Evolutionary conservation across 2,797 vertebrate species (phyloP).

Genomic region (Naso thynnoides): DNA sequence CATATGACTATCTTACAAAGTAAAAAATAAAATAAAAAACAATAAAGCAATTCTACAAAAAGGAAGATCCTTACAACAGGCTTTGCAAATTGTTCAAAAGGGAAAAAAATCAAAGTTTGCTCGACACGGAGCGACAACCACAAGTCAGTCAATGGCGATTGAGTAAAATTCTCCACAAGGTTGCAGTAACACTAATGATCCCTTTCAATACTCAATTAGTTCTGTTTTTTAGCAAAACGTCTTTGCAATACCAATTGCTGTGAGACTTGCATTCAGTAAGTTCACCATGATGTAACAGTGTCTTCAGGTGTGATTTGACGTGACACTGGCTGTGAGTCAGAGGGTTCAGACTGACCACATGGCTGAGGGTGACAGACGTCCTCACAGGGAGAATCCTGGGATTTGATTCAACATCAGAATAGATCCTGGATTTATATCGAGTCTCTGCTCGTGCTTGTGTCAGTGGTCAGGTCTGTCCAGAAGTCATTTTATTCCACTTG

Average conservation of each 20-base stretch:
- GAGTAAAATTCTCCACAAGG: constrained; percentile 66
- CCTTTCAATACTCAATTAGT: constrained; percentile 72
- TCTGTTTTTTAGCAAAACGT: constrained; percentile 64
- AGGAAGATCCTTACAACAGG: constrained; percentile 80
- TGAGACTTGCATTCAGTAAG: constrained; percentile 53
- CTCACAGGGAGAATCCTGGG: constrained; percentile 34
- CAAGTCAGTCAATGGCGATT: constrained; percentile 74
- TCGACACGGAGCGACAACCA: constrained; percentile 70
- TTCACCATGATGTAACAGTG: constrained; percentile 44
- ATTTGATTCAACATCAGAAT: constrained; percentile 29
- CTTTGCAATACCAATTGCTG: constrained; percentile 59
- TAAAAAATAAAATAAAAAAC: constrained; percentile 70
- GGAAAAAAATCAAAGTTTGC: constrained; percentile 56
- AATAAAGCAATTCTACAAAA: constrained; percentile 78
- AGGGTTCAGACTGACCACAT: constrained; percentile 15
- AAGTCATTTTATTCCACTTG: constrained; percentile 68
- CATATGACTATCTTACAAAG: constrained; percentile 80
- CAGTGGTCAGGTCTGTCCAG: constrained; percentile 44
- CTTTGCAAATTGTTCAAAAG: constrained; percentile 79
- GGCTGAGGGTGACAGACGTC: constrained; percentile 16
- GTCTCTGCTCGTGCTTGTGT: constrained; percentile 56
- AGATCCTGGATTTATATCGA: constrained; percentile 37
- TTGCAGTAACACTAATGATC: constrained; percentile 74
- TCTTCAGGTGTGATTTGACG: constrained; percentile 33
- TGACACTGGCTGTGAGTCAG: constrained; percentile 18